These are phyloP conservation scores for Sinotaia quadrata DNA, from an alignment of 2,888 invertebrate species.

Conservation along the genomic window DNA sequence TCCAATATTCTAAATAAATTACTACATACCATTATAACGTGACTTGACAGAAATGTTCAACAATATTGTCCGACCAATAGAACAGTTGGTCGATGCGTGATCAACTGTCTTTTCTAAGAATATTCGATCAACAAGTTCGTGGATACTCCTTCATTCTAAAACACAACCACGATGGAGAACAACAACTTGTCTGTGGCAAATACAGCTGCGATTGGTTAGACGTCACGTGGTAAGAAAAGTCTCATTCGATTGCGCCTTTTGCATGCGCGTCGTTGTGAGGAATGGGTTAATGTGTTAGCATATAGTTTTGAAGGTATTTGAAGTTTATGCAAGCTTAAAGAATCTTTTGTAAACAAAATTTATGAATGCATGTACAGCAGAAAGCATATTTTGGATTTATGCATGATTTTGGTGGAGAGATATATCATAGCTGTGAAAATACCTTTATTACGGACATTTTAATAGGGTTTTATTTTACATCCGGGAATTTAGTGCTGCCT, in stretches of 20 bases:
- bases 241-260: constrained; percentile 20
- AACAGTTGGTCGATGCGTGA: constrained; percentile 20
- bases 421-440: no score
- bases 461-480: neutral
- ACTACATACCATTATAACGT: constrained; percentile 24
- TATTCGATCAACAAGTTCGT: constrained; percentile 19
- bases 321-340: no score
- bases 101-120: constrained; percentile 7
- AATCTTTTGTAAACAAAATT: no score
- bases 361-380: no score
- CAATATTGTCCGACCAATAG: constrained; percentile 7
- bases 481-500: neutral
- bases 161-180: constrained; percentile 19
- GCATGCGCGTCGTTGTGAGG: constrained; percentile 25
- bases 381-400: no score
- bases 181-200: constrained; percentile 28
- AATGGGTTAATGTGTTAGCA: constrained; percentile 1
- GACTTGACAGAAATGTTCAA: constrained; percentile 6
- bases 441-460: neutral
- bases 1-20: neutral
- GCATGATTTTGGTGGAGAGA: no score
- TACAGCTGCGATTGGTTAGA: constrained; percentile 20
- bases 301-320: neutral
- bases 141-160: neutral
- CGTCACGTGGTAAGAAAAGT: constrained; percentile 23